Percentiles rank a stretch among this genome's conserved stretches.
Conservation (phyloP, 1,140 invertebrate species). For the Drosophila kanapiae region DNA sequence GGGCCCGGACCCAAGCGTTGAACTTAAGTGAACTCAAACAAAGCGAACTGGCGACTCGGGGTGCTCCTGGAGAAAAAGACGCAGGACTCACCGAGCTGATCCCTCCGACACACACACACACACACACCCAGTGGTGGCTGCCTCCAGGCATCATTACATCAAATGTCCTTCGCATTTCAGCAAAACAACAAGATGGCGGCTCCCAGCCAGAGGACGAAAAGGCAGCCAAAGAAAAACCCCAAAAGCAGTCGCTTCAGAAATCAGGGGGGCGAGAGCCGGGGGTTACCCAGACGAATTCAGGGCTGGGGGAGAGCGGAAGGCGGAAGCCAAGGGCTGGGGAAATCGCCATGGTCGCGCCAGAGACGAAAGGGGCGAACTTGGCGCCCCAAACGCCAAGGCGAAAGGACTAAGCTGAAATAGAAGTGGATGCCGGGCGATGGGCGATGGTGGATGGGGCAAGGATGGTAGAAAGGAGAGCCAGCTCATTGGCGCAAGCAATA, state of each 20-base stretch:
- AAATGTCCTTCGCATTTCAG: conserved; percentile 84
- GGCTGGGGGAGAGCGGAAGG: conserved; percentile 3
- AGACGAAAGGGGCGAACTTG: conserved; percentile 63
- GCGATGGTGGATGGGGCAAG: conserved; percentile 1
- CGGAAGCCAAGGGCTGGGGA: conserved; percentile 36
- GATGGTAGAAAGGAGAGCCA: conserved; percentile 52
- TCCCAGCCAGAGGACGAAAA: conserved; percentile 61
- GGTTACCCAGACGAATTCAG: conserved; percentile 26
- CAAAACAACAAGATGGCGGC: conserved; percentile 83
- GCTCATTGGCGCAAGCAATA: conserved; percentile 83
- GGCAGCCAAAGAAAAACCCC: conserved; percentile 71
- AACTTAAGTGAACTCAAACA: conserved; percentile 84
- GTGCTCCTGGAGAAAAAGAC: conserved; percentile 61
- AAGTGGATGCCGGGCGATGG: conserved; percentile 19
- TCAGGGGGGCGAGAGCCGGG: not conserved
- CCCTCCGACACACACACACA: conserved; percentile 43
- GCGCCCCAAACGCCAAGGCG: conserved; percentile 72
- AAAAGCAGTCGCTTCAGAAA: conserved; percentile 51
- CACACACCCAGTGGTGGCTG: conserved; percentile 62
- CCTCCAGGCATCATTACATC: conserved; percentile 83
- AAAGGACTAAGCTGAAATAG: conserved; percentile 63
- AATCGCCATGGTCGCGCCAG: conserved; percentile 50
- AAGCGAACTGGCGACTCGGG: conserved; percentile 68
- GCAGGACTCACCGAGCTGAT: conserved; percentile 55
- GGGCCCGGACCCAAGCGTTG: conserved; percentile 70